Evolutionary conservation across 2,888 invertebrate genomes (phyloP).

Genomic region (Nephrotoma appendiculata): DNA sequence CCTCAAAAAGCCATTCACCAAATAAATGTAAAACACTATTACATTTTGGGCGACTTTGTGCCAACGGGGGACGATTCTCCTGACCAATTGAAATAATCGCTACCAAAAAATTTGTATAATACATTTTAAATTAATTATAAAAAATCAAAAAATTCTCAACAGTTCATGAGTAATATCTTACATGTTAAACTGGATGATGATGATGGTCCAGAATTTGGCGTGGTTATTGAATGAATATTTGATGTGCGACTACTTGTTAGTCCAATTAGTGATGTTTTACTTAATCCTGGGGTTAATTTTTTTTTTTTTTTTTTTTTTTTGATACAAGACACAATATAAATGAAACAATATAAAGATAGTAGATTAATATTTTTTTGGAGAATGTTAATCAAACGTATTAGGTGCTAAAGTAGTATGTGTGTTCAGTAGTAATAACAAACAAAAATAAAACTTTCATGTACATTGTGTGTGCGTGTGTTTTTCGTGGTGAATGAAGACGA

Average conservation of each 20-base stretch:
- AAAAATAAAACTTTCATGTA: neutral
- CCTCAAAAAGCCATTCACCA: slow-evolving; percentile 94
- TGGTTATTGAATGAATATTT: slow-evolving; percentile 47
- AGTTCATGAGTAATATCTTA: slow-evolving; percentile 27
- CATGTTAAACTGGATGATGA: slow-evolving; percentile 51
- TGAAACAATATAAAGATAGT: neutral
- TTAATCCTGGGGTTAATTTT: slow-evolving; percentile 43
- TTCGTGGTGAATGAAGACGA: neutral
- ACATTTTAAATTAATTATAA: slow-evolving; percentile 9
- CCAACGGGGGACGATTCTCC: slow-evolving; percentile 50
- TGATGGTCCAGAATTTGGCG: slow-evolving; percentile 56
- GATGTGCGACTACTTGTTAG: slow-evolving; percentile 58
- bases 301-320: neutral
- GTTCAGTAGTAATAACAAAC: neutral
- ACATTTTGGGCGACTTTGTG: slow-evolving; percentile 72
- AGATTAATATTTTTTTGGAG: neutral
- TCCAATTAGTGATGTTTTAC: slow-evolving; percentile 66
- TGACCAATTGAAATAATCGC: slow-evolving; percentile 44
- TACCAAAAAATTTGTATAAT: slow-evolving; percentile 23
- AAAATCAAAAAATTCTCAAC: slow-evolving; percentile 14
- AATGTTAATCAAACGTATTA: neutral
- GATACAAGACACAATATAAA: neutral
- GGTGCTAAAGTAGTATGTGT: neutral
- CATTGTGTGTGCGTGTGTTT: neutral
- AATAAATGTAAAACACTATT: slow-evolving; percentile 92